phyloP scores from a whole-genome alignment of 2,113 vertebrate genomes.

The Menura novaehollandiae region DNA sequence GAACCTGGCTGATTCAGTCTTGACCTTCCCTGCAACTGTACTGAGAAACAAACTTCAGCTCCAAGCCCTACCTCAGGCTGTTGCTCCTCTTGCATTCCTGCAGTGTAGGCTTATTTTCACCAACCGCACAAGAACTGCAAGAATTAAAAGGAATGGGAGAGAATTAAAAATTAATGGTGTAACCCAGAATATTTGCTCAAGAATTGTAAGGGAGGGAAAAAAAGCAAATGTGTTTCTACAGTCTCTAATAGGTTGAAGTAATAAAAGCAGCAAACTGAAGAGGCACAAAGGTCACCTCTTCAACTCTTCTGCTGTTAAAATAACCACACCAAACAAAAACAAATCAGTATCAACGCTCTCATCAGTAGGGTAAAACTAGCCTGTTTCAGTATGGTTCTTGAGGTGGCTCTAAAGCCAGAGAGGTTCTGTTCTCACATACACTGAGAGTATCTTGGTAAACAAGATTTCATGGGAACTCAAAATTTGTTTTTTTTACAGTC shows the following conservation, averaged over 20 bases:
- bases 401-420: background rate
- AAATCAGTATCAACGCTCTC: background rate
- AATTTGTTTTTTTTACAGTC: background rate
- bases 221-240: background rate
- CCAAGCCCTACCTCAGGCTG: constrained; percentile 60
- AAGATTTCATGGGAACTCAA: background rate
- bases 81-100: constrained; percentile 61
- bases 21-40: background rate
- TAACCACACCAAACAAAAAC: background rate
- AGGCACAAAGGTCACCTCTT: background rate
- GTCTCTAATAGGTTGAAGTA: background rate
- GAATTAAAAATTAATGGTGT: background rate
- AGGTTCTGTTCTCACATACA: background rate
- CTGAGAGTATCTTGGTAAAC: background rate
- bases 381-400: background rate
- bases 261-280: background rate
- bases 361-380: background rate
- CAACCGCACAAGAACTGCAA: constrained; percentile 28
- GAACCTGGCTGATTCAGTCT: background rate
- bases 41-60: background rate
- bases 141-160: background rate
- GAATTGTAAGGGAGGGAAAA: accelerated
- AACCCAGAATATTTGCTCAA: background rate
- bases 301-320: background rate
- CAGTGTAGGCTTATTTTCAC: background rate